Conservation (phyloP, 2,797 vertebrate genomes). For the Diceros bicornis region DNA sequence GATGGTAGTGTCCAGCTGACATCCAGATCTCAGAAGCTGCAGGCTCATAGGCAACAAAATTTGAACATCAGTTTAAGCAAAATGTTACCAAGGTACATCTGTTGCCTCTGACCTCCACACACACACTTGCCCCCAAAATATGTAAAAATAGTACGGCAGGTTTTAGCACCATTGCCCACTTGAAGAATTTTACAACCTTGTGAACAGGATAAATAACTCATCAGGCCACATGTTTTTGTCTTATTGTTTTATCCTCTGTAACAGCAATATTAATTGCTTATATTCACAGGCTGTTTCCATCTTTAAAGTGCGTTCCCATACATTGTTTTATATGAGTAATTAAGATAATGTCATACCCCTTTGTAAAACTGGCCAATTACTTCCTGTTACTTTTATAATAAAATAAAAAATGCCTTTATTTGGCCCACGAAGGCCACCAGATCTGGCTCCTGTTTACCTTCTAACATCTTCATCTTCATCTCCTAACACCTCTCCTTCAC, state of each 20-base stretch:
- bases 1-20: background rate
- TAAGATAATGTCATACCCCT: background rate
- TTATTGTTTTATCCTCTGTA: background rate
- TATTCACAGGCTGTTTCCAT: background rate
- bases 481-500: background rate
- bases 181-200: constrained; percentile 35
- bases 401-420: background rate
- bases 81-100: background rate
- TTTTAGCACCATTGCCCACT: background rate
- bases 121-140: background rate
- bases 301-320: background rate
- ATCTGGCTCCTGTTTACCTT: background rate
- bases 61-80: background rate
- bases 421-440: background rate
- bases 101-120: background rate
- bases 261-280: background rate
- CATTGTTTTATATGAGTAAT: background rate
- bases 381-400: background rate
- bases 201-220: background rate
- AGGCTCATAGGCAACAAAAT: background rate
- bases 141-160: background rate
- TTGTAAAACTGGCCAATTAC: constrained; percentile 13
- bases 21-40: background rate
- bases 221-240: background rate
- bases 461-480: background rate